A percentile compares a stretch with the other conserved stretches of the same genome.
phyloP scores from a whole-genome alignment of 1,140 invertebrate genomes.

The Drosophila pseudoobscura region DNA sequence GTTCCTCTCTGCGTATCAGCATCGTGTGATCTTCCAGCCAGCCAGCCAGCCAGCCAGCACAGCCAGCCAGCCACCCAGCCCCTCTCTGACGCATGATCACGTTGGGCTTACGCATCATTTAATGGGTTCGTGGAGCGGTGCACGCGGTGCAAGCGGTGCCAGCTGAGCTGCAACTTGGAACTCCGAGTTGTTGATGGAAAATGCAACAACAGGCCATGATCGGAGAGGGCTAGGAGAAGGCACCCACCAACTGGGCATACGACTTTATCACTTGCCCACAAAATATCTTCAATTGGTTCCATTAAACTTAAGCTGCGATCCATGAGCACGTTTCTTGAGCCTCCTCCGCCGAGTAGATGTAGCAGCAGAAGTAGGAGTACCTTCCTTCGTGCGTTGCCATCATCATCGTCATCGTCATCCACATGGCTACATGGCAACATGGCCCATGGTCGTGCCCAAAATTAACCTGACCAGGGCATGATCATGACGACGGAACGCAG shows the following conservation, averaged over 20 bases:
- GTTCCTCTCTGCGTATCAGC: slow-evolving; percentile 53
- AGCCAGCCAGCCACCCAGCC: not conserved
- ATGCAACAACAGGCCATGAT: slow-evolving; percentile 12
- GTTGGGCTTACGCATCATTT: slow-evolving; percentile 75
- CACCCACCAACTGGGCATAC: slow-evolving; percentile 73
- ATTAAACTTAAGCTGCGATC: slow-evolving; percentile 76
- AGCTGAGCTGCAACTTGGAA: slow-evolving; percentile 10
- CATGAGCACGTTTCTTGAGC: slow-evolving; percentile 51
- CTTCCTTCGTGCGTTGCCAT: slow-evolving; percentile 74
- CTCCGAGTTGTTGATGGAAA: slow-evolving; percentile 69
- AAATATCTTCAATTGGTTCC: slow-evolving; percentile 82
- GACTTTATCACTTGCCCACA: slow-evolving; percentile 81
- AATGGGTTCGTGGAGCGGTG: slow-evolving; percentile 67
- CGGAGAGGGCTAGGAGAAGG: slow-evolving; percentile 7
- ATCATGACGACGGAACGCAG: slow-evolving; percentile 63
- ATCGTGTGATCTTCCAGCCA: slow-evolving; percentile 60
- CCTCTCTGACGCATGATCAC: slow-evolving; percentile 66
- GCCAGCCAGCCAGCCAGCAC: not conserved
- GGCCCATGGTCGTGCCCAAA: slow-evolving; percentile 68
- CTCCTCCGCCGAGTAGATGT: slow-evolving; percentile 10
- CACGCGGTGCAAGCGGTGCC: slow-evolving; percentile 13
- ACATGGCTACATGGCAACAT: slow-evolving; percentile 28
- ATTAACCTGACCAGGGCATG: slow-evolving; percentile 76
- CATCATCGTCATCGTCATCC: slow-evolving; percentile 68
- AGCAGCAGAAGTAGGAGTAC: not conserved